Percentiles rank a stretch among this genome's conserved stretches.
These are phyloP conservation scores for Albula goreensis DNA, from an alignment of 2,113 vertebrate species.

Conservation along the genomic window DNA sequence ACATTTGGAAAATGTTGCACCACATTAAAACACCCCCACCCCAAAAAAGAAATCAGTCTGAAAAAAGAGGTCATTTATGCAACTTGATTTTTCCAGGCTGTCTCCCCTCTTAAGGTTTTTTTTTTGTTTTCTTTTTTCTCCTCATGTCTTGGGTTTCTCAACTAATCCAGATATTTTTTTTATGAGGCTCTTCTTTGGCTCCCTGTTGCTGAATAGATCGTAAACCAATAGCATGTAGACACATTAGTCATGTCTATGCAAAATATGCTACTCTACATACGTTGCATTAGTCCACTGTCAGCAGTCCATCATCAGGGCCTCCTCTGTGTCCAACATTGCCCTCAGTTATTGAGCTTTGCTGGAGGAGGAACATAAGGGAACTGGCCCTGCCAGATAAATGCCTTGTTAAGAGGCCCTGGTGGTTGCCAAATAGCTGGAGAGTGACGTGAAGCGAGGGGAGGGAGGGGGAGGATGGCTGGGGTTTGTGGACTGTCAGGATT, in stretches of 20 bases:
- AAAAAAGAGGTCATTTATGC: background rate
- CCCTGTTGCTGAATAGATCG: background rate
- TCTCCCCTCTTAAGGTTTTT: background rate
- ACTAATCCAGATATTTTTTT: background rate
- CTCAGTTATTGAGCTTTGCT: background rate
- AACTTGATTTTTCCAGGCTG: conserved; percentile 7
- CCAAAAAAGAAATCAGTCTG: conserved; percentile 17
- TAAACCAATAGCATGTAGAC: background rate
- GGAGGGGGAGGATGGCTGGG: background rate
- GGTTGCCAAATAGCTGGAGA: conserved; percentile 22
- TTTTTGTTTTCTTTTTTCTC: background rate
- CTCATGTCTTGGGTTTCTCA: background rate
- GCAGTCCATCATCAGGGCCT: background rate
- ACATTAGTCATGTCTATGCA: background rate
- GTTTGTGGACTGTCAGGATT: background rate
- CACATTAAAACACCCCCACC: background rate
- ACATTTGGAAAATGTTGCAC: background rate
- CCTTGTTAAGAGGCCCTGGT: conserved; percentile 15
- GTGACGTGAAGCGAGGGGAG: background rate
- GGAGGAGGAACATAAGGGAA: background rate
- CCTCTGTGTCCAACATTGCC: background rate
- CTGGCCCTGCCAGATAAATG: conserved; percentile 1
- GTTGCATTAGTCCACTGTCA: background rate
- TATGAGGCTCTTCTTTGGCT: background rate
- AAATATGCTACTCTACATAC: background rate